These are phyloP conservation scores for Sylvicapra grimmia DNA, from an alignment of 2,113 vertebrate species.

Conservation along the genomic window DNA sequence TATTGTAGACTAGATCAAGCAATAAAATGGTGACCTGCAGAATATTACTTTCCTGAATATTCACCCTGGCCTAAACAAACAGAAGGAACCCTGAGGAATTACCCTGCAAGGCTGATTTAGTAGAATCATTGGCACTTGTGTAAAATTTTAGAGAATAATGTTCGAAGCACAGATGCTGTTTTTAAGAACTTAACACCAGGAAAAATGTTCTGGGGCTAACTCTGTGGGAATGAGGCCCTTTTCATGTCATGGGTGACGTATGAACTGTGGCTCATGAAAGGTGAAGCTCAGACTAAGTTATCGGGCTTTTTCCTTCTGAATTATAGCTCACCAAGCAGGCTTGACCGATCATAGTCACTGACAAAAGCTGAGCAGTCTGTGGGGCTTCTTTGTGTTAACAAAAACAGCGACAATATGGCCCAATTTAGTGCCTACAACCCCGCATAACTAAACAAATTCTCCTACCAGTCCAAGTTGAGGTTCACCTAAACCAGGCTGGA, in stretches of 20 bases:
- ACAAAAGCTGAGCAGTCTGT: conserved; percentile 49
- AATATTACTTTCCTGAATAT: conserved; percentile 51
- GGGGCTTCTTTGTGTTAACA: conserved; percentile 70
- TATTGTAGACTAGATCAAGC: conserved; percentile 1
- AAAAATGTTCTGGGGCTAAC: conserved; percentile 49
- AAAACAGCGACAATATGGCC: conserved; percentile 64
- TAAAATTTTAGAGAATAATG: conserved; percentile 68
- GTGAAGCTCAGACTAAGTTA: conserved; percentile 71
- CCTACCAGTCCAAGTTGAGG: conserved; percentile 57
- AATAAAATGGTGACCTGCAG: conserved; percentile 55
- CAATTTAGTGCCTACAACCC: conserved; percentile 63
- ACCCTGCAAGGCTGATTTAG: conserved; percentile 57
- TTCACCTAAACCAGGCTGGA: conserved; percentile 65
- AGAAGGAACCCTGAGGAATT: conserved; percentile 46
- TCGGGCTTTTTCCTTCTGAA: conserved; percentile 64
- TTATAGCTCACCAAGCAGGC: conserved; percentile 61
- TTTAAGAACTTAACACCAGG: conserved; percentile 69
- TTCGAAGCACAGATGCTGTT: conserved; percentile 65
- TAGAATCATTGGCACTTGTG: conserved; percentile 50
- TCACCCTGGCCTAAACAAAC: conserved; percentile 57
- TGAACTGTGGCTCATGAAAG: conserved; percentile 73
- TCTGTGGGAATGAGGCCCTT: conserved; percentile 64
- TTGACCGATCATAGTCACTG: conserved; percentile 66
- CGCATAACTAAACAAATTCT: conserved; percentile 65
- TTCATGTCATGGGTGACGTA: conserved; percentile 69